Evolutionary conservation across 2,113 vertebrate species (phyloP).

Genomic region (Sapajus apella): DNA sequence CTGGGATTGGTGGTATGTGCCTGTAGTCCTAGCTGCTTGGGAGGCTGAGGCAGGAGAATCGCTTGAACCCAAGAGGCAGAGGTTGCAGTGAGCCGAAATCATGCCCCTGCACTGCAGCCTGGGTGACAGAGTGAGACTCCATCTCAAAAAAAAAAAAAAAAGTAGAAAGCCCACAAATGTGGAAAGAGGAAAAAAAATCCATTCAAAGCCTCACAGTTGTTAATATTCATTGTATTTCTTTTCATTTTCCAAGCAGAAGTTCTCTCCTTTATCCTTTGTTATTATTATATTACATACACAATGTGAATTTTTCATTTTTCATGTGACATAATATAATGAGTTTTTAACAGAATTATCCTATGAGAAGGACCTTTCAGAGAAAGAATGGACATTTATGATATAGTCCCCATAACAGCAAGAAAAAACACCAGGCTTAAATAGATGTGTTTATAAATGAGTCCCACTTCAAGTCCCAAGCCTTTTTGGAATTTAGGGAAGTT

Average conservation of each 20-base stretch:
- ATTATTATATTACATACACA: background rate
- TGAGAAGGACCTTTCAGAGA: background rate
- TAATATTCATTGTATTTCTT: conserved; percentile 36
- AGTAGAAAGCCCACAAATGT: background rate
- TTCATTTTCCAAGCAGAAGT: background rate
- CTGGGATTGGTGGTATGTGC: no score
- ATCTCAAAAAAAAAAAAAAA: background rate
- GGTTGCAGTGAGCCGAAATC: no score
- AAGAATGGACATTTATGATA: conserved; percentile 32
- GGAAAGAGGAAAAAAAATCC: background rate
- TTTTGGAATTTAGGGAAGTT: conserved; percentile 40
- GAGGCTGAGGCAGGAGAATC: no score
- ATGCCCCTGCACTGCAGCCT: no score
- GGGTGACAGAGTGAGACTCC: no score
- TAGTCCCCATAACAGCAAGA: background rate
- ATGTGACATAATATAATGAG: background rate
- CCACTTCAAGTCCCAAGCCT: background rate
- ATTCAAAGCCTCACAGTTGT: background rate
- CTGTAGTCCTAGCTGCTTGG: no score
- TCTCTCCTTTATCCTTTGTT: background rate
- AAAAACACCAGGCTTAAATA: background rate
- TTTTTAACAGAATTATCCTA: conserved; percentile 43
- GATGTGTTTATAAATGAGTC: background rate
- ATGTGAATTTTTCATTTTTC: conserved; percentile 18
- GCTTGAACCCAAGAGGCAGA: no score